phyloP scores from a whole-genome alignment of 2,797 vertebrate genomes.

The Huso huso region DNA sequence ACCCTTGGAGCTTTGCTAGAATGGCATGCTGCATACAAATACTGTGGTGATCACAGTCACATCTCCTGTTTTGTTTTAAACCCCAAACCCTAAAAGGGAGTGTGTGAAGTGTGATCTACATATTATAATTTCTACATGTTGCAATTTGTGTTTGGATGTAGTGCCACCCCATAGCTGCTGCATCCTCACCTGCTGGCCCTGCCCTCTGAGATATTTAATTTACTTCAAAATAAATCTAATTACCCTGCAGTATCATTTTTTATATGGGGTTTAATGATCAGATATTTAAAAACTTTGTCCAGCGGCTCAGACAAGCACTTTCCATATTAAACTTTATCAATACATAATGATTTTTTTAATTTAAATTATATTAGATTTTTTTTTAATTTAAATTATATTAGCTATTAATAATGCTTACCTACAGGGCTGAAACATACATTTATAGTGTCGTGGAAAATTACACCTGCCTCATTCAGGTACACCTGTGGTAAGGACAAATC shows the following conservation, averaged over 20 bases:
- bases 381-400: too few relatives aligned
- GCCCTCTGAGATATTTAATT: background rate
- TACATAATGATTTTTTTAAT: too few relatives aligned
- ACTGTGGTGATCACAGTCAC: background rate
- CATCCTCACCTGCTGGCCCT: background rate
- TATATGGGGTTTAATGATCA: too few relatives aligned
- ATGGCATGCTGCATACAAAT: background rate
- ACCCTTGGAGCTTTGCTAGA: background rate
- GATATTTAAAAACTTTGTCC: too few relatives aligned
- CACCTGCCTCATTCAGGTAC: too few relatives aligned
- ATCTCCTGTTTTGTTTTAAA: background rate
- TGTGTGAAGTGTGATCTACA: background rate
- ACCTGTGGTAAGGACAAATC: too few relatives aligned
- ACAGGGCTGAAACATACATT: too few relatives aligned
- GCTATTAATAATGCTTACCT: too few relatives aligned
- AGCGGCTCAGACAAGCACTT: too few relatives aligned
- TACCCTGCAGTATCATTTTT: too few relatives aligned
- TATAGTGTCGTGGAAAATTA: too few relatives aligned
- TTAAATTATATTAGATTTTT: conserved; percentile 5
- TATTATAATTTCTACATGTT: background rate
- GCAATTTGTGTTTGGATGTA: background rate
- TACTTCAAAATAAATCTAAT: background rate
- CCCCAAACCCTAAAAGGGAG: background rate
- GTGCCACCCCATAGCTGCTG: background rate
- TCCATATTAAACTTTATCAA: too few relatives aligned